Percentiles rank a stretch among this genome's conserved stretches.
phyloP scores from a whole-genome alignment of 1,140 invertebrate genomes.

The Cyclargus thomasi region DNA sequence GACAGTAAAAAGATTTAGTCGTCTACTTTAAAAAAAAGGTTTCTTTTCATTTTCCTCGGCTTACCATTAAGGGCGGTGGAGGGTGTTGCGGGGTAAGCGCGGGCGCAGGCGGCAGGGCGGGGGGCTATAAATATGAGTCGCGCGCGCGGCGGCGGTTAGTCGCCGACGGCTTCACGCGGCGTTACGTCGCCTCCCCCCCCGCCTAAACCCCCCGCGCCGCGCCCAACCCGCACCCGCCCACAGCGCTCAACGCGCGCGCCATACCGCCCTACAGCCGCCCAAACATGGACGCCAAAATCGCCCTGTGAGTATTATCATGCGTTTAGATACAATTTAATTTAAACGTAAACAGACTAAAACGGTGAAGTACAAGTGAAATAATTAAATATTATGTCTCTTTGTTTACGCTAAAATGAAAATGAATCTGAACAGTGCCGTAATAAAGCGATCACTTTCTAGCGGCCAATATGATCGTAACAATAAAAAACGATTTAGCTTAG shows the following conservation, averaged over 20 bases:
- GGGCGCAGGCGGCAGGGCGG: conserved; percentile 41
- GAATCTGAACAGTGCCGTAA: conserved; percentile 30
- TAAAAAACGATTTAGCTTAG: conserved; percentile 24
- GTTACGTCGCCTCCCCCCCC: conserved; percentile 46
- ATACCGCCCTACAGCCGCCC: conserved; percentile 27
- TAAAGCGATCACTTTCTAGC: conserved; percentile 52
- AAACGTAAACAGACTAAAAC: not conserved
- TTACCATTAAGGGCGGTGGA: not conserved
- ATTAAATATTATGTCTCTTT: not conserved
- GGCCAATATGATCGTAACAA: conserved; percentile 36
- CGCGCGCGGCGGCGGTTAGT: conserved; percentile 66
- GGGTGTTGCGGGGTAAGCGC: conserved; percentile 17
- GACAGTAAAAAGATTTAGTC: too few relatives aligned
- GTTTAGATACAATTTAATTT: conserved; percentile 22
- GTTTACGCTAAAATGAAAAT: not conserved
- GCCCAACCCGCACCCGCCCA: conserved; percentile 50
- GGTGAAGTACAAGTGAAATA: too few relatives aligned
- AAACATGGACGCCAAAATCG: conserved; percentile 51
- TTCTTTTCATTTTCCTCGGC: too few relatives aligned
- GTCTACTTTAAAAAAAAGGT: too few relatives aligned
- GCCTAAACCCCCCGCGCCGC: conserved; percentile 43
- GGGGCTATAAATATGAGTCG: conserved; percentile 69
- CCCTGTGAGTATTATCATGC: conserved; percentile 53
- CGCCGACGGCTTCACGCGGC: conserved; percentile 59
- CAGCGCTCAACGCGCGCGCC: conserved; percentile 38